Evolutionary conservation across 2,113 vertebrate species (phyloP).

Genomic region (Pterophyllum scalare): DNA sequence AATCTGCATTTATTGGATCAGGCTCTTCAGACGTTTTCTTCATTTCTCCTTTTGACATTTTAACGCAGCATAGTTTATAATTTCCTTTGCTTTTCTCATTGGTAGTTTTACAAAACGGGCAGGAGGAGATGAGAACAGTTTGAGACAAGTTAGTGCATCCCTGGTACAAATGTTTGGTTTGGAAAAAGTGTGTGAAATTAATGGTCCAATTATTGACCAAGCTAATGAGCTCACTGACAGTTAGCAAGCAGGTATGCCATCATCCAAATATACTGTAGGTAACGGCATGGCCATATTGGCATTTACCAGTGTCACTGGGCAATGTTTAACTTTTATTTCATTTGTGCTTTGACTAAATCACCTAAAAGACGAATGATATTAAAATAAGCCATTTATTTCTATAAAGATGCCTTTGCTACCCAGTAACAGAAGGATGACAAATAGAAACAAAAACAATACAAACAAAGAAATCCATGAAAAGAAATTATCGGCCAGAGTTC

Average conservation of each 20-base stretch:
- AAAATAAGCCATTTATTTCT: neutral
- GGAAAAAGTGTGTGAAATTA: neutral
- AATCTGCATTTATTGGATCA: neutral
- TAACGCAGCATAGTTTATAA: neutral
- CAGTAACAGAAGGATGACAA: neutral
- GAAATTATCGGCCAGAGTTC: rapidly evolving
- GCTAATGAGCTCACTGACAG: neutral
- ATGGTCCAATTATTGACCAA: neutral
- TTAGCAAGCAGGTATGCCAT: neutral
- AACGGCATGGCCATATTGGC: rapidly evolving
- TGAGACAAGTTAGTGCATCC: neutral
- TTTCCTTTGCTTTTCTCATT: neutral
- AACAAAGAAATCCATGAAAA: neutral
- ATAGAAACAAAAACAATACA: neutral
- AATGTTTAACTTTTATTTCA: neutral
- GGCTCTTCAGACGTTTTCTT: neutral
- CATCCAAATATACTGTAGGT: neutral
- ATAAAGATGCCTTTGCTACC: neutral
- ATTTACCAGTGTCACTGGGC: neutral
- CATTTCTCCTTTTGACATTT: neutral
- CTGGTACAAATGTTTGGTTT: neutral
- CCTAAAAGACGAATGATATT: neutral
- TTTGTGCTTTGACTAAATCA: neutral
- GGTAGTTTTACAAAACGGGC: neutral
- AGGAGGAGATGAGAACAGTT: neutral